These are phyloP conservation scores for Agapornis canus DNA, from an alignment of 2,797 vertebrate genomes.

Conservation along the genomic window DNA sequence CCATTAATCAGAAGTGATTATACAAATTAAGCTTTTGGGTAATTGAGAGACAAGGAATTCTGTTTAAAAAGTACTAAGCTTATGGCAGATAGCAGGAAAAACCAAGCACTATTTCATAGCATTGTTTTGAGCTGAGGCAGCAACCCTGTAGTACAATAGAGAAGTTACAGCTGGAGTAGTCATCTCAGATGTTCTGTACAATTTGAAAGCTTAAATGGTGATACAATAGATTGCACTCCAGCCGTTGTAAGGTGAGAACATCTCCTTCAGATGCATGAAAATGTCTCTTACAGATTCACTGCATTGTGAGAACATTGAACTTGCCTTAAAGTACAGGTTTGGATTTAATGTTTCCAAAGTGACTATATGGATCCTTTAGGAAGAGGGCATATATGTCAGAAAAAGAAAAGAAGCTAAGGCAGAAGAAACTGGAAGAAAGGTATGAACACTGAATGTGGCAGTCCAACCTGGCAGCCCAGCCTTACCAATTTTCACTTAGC, in stretches of 20 bases:
- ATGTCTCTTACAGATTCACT: neutral
- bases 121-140: neutral
- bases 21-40: neutral
- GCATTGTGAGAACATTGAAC: neutral
- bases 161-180: neutral
- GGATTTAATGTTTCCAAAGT: neutral
- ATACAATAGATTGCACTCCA: neutral
- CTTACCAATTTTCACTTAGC: neutral
- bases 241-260: neutral
- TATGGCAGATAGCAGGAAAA: neutral
- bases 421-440: neutral
- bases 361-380: neutral
- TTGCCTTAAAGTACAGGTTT: neutral
- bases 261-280: neutral
- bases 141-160: neutral
- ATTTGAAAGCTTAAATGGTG: neutral
- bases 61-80: neutral
- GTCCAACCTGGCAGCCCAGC: neutral
- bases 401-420: neutral
- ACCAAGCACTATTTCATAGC: neutral
- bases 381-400: neutral
- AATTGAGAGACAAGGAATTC: neutral
- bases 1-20: neutral
- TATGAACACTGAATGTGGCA: neutral
- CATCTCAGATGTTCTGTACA: neutral